phyloP scores from a whole-genome alignment of 2,888 invertebrate species.

The Agapostemon virescens region DNA sequence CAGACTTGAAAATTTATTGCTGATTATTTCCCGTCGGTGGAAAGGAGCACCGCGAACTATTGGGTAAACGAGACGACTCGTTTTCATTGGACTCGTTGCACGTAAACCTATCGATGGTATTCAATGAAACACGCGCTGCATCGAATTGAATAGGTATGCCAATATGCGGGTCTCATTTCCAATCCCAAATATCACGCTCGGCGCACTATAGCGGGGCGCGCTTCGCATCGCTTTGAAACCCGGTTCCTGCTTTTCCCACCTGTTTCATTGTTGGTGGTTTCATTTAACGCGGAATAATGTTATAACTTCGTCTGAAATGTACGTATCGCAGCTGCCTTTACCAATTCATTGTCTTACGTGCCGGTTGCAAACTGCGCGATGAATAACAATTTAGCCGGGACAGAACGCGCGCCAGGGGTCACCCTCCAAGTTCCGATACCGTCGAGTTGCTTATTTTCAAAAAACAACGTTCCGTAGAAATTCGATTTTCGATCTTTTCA shows the following conservation, averaged over 20 bases:
- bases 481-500: not conserved
- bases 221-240: conserved; percentile 53
- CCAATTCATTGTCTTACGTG: conserved; percentile 25
- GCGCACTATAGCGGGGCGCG: conserved; percentile 19
- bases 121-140: conserved; percentile 62
- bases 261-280: conserved; percentile 47
- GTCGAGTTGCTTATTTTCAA: not conserved
- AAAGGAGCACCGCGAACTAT: conserved; percentile 48
- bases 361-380: not conserved
- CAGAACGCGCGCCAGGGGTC: not conserved
- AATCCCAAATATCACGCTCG: conserved; percentile 52
- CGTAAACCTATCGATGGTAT: conserved; percentile 58
- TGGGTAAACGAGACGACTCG: conserved; percentile 42
- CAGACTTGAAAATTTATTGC: conserved; percentile 36
- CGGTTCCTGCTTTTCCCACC: conserved; percentile 29
- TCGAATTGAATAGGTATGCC: conserved; percentile 56
- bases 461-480: not conserved
- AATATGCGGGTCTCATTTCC: conserved; percentile 64
- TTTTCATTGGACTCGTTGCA: conserved; percentile 51
- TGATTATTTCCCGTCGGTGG: conserved; percentile 37
- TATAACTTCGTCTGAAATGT: conserved; percentile 35
- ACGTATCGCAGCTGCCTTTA: conserved; percentile 29
- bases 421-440: not conserved
- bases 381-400: conserved; percentile 2
- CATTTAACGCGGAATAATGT: conserved; percentile 58